Base-by-base conservation (phyloP, 2,888 invertebrate genomes). In the Petrolisthes manimaculis region DNA sequence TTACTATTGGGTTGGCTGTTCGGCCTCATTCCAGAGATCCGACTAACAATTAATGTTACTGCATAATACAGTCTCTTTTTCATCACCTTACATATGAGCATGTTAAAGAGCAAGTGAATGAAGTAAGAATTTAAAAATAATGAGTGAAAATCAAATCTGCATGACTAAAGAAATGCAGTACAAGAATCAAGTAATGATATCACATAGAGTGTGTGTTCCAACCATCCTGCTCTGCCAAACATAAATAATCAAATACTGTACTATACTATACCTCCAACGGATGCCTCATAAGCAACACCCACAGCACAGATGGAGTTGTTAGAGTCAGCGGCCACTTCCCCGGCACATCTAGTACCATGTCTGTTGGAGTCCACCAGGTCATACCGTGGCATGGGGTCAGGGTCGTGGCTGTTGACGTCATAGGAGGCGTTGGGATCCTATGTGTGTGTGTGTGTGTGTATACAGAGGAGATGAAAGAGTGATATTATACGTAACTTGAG, bases 241-340 rank as follows among this genome's bases (percentile, higher is more conserved):
- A 14, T 24, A 9, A 9, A 18, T 9, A 14, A 75, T 9, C 12
- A 75, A 9, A 9, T 75, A 9, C n/a, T n/a, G n/a, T 81, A n/a
- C 67, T 18, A 4, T 24, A 56, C 91, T 93, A 93, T 93, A 95
- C 96, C 97, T 93, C 98, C 98, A 92, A 99, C 98, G 92, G 96
- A 96, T 81, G 99, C 98, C 84, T 97, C 97, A 93, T 95, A 98
- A 0, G 99, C 99, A 75, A 99, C 97, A 37, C 99, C 99, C 8
- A 99, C 97, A 77, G 98, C 97, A 93, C 99, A 99, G 67, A 98
- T 95, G 55, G 97, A 96, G 94, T 99, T 99, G 93, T 99, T 98
- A 84, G 97, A 98, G 55, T 97, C 96, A 3, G 99, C 99, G 0
- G 99, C 99, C 9, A 99, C 99, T 83, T 91, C 90, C 6, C 91